Conservation (phyloP, 1,140 invertebrate species). For the Philaenus spumarius region DNA sequence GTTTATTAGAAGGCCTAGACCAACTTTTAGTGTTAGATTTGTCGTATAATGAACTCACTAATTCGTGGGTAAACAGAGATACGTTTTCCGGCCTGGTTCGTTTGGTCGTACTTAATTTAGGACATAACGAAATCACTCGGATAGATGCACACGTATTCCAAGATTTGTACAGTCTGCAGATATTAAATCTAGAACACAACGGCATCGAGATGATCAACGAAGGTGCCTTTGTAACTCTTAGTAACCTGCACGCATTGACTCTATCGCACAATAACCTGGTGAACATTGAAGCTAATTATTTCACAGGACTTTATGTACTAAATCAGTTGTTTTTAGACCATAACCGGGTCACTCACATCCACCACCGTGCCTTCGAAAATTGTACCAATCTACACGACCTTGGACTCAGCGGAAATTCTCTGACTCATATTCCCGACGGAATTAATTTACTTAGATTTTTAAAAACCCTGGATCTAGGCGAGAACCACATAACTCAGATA, state of each 20-base stretch:
- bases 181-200: constrained; percentile 70
- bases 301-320: constrained; percentile 63
- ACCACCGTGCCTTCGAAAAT: constrained; percentile 69
- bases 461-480: constrained; percentile 75
- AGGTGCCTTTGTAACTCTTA: constrained; percentile 62
- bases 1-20: constrained; percentile 64
- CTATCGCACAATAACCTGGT: constrained; percentile 65
- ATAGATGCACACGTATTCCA: constrained; percentile 66
- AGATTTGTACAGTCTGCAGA: constrained; percentile 66
- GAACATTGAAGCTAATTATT: constrained; percentile 58
- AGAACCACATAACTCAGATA: constrained; percentile 67
- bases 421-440: constrained; percentile 71
- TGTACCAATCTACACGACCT: constrained; percentile 75
- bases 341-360: constrained; percentile 61
- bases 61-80: constrained; percentile 68
- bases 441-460: constrained; percentile 62
- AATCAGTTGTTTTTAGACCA: constrained; percentile 66
- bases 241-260: constrained; percentile 67
- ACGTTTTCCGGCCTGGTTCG: constrained; percentile 65
- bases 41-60: constrained; percentile 63
- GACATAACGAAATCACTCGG: constrained; percentile 60
- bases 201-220: constrained; percentile 62
- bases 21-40: constrained; percentile 71
- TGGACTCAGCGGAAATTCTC: constrained; percentile 74
- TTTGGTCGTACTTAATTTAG: constrained; percentile 67